Conservation (phyloP, 1,140 invertebrate genomes). For the Penaeus vannamei region DNA sequence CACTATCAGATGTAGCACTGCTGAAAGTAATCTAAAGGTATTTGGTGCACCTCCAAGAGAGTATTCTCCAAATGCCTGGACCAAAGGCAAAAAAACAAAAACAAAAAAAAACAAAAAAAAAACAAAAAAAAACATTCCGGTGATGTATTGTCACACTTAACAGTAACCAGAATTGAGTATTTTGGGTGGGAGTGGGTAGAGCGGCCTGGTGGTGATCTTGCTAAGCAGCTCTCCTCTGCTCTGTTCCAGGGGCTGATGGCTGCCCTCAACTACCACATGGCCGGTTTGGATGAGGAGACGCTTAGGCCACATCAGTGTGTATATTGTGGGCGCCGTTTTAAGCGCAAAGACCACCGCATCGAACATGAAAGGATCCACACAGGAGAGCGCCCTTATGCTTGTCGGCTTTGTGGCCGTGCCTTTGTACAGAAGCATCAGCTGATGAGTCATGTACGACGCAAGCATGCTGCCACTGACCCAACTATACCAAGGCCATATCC, state of each 20-base stretch:
- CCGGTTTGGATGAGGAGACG: conserved; percentile 57
- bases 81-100: no score
- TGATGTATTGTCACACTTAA: conserved; percentile 20
- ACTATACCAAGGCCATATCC: conserved; percentile 46
- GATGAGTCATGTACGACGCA: conserved; percentile 70
- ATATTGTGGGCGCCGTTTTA: conserved; percentile 75
- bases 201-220: conserved; percentile 43
- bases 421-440: conserved; percentile 71
- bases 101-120: no score
- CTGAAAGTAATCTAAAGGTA: background rate
- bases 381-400: conserved; percentile 68
- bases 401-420: conserved; percentile 67
- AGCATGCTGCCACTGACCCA: conserved; percentile 46
- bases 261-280: conserved; percentile 61
- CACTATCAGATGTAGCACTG: conserved; percentile 56
- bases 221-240: conserved; percentile 66
- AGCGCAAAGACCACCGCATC: conserved; percentile 70
- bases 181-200: conserved; percentile 9
- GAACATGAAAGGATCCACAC: conserved; percentile 71
- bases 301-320: conserved; percentile 77
- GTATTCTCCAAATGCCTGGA: no score
- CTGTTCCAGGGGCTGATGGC: conserved; percentile 67
- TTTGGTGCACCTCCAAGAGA: no score
- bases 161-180: no score
- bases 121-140: background rate